Evolutionary conservation across 1,140 invertebrate genomes (phyloP).

Genomic region (Ceratina calcarata): DNA sequence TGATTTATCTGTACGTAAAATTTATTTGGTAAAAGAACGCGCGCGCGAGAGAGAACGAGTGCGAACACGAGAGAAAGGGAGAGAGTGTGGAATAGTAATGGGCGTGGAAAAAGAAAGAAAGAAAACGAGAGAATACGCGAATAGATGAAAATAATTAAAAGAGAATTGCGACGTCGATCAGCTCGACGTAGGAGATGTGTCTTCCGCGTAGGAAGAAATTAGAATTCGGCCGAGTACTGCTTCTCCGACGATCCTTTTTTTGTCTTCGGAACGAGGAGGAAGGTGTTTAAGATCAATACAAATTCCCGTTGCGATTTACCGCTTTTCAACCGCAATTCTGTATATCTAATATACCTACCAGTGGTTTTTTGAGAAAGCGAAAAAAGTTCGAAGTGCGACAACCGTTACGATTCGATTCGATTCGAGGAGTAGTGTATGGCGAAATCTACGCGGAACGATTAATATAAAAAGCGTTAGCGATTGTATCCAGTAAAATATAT

Average conservation of each 20-base stretch:
- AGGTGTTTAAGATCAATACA: slow-evolving; percentile 6
- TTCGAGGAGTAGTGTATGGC: slow-evolving; percentile 67
- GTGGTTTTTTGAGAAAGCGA: slow-evolving; percentile 3
- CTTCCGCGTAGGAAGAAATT: slow-evolving; percentile 34
- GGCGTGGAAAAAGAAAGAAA: background rate
- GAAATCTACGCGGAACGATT: slow-evolving; percentile 69
- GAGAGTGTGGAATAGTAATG: background rate
- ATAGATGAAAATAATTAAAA: slow-evolving; percentile 64
- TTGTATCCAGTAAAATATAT: slow-evolving; percentile 79
- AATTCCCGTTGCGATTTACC: slow-evolving; percentile 7
- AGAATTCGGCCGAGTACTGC: slow-evolving; percentile 61
- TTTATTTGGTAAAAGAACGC: too few relatives aligned
- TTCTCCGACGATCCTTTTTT: slow-evolving; percentile 49
- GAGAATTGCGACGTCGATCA: slow-evolving; percentile 8
- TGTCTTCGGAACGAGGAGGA: slow-evolving; percentile 11
- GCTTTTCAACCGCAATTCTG: slow-evolving; percentile 30
- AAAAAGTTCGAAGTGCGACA: background rate
- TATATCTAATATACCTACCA: slow-evolving; percentile 6
- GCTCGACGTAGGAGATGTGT: slow-evolving; percentile 67
- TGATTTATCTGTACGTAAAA: too few relatives aligned
- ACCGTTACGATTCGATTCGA: slow-evolving; percentile 4
- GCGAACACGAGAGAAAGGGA: background rate
- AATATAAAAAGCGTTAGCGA: slow-evolving; percentile 76
- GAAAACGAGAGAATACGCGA: slow-evolving; percentile 9
- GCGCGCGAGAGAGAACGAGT: slow-evolving; percentile 27